These are phyloP conservation scores for Triops longicaudatus DNA, from an alignment of 1,140 invertebrate species.

Conservation along the genomic window DNA sequence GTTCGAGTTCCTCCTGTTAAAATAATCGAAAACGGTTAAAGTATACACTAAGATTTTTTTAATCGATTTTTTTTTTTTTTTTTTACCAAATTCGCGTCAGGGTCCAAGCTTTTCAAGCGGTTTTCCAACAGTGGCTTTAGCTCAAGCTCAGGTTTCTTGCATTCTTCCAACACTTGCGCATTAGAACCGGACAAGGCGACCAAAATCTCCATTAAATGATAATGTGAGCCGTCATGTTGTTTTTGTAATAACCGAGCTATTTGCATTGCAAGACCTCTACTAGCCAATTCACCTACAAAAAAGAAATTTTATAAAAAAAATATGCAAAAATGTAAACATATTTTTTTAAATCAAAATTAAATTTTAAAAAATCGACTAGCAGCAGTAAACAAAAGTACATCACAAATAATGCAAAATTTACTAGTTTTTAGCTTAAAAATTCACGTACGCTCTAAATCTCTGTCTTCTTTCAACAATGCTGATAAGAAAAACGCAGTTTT, in stretches of 20 bases:
- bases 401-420: neutral
- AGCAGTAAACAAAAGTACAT: too few species aligned
- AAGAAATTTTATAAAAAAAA: too few species aligned
- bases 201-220: conserved; percentile 48
- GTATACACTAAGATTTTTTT: too few species aligned
- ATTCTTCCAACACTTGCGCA: conserved; percentile 43
- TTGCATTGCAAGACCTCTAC: conserved; percentile 52
- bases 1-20: too few species aligned
- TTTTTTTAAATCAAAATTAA: too few species aligned
- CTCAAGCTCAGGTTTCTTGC: conserved; percentile 43
- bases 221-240: conserved; percentile 43
- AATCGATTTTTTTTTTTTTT: too few species aligned
- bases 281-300: conserved; percentile 42
- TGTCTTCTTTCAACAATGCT: conserved; percentile 48
- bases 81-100: conserved; percentile 38
- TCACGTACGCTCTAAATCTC: conserved; percentile 45
- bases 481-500: conserved; percentile 61
- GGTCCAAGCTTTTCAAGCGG: conserved; percentile 37
- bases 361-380: too few species aligned
- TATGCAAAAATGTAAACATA: too few species aligned
- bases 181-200: conserved; percentile 43
- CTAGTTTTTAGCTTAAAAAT: neutral
- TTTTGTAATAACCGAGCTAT: conserved; percentile 43
- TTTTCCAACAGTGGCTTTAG: conserved; percentile 41
- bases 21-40: too few species aligned